A percentile compares a stretch with the other conserved stretches of the same genome.
phyloP scores from a whole-genome alignment of 2,113 vertebrate genomes.

The Camelus dromedarius region DNA sequence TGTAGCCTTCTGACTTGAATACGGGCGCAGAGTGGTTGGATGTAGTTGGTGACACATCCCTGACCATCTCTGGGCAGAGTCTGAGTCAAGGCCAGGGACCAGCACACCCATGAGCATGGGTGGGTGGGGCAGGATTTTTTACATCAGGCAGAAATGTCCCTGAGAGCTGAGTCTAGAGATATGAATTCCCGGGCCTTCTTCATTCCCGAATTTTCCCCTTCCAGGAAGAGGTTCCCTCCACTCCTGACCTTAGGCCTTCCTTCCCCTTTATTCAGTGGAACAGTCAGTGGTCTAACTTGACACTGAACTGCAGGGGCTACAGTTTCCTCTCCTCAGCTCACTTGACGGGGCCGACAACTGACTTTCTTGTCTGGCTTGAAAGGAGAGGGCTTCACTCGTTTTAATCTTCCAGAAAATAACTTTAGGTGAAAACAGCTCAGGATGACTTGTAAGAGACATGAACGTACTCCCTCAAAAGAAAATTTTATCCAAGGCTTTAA shows the following conservation, averaged over 20 bases:
- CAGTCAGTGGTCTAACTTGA: background rate
- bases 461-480: background rate
- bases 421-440: background rate
- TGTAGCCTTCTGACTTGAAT: background rate
- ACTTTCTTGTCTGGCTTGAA: background rate
- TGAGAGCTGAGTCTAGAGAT: background rate
- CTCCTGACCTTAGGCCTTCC: background rate
- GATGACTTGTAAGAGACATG: background rate
- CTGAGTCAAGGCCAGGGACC: background rate
- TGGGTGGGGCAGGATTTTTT: background rate
- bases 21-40: background rate
- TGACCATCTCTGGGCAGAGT: background rate
- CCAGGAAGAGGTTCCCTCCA: background rate
- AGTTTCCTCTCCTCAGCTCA: background rate
- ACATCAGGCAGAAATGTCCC: background rate
- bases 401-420: background rate
- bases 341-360: background rate
- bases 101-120: background rate
- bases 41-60: background rate
- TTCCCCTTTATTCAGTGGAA: background rate
- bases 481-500: background rate
- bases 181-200: background rate
- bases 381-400: background rate
- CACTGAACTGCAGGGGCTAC: background rate
- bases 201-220: background rate